These are phyloP conservation scores for Apomyelois bistriatella DNA, from an alignment of 2,888 invertebrate species.

Conservation along the genomic window DNA sequence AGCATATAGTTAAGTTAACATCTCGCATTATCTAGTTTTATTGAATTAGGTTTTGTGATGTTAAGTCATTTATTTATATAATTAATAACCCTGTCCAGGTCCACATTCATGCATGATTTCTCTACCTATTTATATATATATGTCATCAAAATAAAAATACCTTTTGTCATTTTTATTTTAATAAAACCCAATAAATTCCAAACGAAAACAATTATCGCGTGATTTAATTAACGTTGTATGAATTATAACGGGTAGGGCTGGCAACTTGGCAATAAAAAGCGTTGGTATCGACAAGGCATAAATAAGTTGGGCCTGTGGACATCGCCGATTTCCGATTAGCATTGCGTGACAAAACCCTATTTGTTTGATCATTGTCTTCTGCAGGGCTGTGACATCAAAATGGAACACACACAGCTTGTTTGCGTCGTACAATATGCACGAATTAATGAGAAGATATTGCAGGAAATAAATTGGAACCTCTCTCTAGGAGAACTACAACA, in stretches of 20 bases:
- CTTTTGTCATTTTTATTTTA: not conserved
- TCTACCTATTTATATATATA: too few relatives aligned
- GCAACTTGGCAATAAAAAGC: conserved; percentile 49
- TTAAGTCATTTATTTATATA: too few relatives aligned
- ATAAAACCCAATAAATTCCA: not conserved
- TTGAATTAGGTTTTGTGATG: too few relatives aligned
- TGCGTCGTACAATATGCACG: not conserved
- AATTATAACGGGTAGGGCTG: conserved; percentile 11
- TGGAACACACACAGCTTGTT: conserved; percentile 50
- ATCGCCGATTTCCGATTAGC: conserved; percentile 69
- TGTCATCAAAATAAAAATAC: too few relatives aligned
- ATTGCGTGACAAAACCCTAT: conserved; percentile 76
- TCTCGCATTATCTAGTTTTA: too few relatives aligned
- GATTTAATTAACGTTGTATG: conserved; percentile 12
- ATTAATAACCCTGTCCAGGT: too few relatives aligned
- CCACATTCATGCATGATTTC: too few relatives aligned
- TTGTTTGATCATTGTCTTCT: conserved; percentile 76
- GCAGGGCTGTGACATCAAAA: conserved; percentile 64
- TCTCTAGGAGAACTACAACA: too few relatives aligned
- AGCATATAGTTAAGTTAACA: too few relatives aligned
- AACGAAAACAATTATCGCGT: conserved; percentile 2
- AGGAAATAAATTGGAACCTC: not conserved
- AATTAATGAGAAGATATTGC: conserved; percentile 1
- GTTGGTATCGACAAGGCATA: conserved; percentile 67
- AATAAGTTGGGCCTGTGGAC: conserved; percentile 69